Conservation (phyloP, 2,113 vertebrate species). For the Neodon shergylaensis region DNA sequence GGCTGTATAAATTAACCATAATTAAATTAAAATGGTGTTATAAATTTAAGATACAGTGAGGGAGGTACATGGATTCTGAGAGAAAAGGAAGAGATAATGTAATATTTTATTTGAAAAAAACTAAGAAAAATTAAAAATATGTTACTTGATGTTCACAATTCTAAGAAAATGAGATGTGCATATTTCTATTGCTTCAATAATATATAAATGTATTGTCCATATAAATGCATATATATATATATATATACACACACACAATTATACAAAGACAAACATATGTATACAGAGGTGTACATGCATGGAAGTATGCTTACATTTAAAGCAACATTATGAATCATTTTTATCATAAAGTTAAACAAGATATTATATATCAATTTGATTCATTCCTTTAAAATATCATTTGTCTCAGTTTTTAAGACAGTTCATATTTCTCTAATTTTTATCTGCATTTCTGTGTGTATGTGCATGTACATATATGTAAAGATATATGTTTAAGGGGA, state of each 20-base stretch:
- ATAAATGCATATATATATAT: not conserved
- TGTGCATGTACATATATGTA: not conserved
- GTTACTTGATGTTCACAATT: not conserved
- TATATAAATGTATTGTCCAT: not conserved
- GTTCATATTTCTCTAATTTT: not conserved
- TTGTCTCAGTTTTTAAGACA: not conserved
- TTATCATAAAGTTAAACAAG: not conserved
- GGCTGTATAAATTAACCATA: not conserved
- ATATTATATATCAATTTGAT: not conserved
- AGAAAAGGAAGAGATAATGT: not conserved
- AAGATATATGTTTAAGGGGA: not conserved
- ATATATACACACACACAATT: not conserved
- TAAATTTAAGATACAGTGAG: not conserved
- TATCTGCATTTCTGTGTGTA: not conserved
- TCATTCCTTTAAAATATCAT: not conserved
- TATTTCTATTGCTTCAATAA: not conserved
- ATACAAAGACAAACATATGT: not conserved
- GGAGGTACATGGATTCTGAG: not conserved
- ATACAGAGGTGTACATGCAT: too few relatives aligned
- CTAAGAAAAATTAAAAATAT: not conserved
- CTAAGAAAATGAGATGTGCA: not conserved
- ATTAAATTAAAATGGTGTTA: not conserved
- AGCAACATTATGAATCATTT: not conserved
- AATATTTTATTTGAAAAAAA: not conserved
- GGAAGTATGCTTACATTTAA: not conserved